These are phyloP conservation scores for Colinus virginianus DNA, from an alignment of 2,113 vertebrate species.

Conservation along the genomic window DNA sequence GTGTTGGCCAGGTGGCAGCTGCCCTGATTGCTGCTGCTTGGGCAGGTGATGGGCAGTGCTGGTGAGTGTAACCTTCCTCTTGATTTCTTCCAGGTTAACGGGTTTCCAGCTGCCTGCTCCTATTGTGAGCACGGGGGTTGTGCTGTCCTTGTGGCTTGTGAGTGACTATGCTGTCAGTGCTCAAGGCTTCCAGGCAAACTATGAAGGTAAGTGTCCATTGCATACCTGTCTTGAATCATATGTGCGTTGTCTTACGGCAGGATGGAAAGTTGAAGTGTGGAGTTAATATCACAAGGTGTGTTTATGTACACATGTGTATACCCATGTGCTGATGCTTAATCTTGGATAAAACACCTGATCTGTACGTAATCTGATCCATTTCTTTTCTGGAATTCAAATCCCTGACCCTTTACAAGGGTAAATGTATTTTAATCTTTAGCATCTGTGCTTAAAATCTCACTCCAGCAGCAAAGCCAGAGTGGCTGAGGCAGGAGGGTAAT, in stretches of 20 bases:
- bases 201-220: conserved; percentile 88
- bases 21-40: fast-evolving
- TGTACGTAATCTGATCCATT: not conserved
- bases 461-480: not conserved
- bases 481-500: fast-evolving
- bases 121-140: conserved; percentile 89
- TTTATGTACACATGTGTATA: not conserved
- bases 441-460: not conserved
- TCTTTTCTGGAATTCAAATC: not conserved
- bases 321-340: not conserved
- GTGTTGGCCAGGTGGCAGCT: fast-evolving
- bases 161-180: conserved; percentile 98
- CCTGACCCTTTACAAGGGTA: not conserved
- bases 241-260: fast-evolving
- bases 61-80: not conserved
- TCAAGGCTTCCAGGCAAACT: conserved; percentile 94
- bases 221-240: not conserved
- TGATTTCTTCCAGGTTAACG: conserved; percentile 87
- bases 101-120: conserved; percentile 97
- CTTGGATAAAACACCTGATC: not conserved
- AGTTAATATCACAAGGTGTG: fast-evolving
- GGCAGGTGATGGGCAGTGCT: not conserved
- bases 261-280: not conserved
- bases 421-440: fast-evolving
- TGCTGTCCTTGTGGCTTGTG: conserved; percentile 91